Evolutionary conservation across 2,113 vertebrate species (phyloP).

Genomic region (Mus pahari): DNA sequence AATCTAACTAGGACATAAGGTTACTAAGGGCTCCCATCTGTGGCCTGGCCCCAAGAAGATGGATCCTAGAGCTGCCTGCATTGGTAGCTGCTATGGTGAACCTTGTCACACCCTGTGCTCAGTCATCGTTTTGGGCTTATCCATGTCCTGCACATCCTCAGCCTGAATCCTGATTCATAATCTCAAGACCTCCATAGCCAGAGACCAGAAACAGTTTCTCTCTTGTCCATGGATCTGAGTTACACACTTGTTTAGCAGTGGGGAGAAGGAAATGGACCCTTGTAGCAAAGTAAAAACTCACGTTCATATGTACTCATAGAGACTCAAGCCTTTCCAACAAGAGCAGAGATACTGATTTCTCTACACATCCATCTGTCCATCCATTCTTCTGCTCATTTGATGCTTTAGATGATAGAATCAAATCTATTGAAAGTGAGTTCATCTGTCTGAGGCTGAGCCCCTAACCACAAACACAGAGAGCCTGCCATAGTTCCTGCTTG

Average conservation of each 20-base stretch:
- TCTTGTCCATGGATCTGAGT: neutral
- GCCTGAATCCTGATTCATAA: neutral
- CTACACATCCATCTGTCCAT: neutral
- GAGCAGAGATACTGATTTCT: neutral
- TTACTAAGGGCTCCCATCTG: neutral
- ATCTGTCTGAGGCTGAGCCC: neutral
- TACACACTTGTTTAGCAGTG: neutral
- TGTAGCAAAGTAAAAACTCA: neutral
- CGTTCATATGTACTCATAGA: neutral
- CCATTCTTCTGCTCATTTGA: neutral
- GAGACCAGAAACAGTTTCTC: conserved; percentile 6
- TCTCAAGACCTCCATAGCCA: neutral
- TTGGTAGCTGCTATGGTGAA: neutral
- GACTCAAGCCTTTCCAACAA: neutral
- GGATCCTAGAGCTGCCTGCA: neutral
- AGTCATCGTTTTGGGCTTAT: neutral
- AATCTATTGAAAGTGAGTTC: neutral
- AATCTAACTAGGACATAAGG: neutral
- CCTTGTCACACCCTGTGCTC: neutral
- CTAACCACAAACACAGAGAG: neutral
- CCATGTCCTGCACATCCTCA: neutral
- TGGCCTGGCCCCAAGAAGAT: neutral
- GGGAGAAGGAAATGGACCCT: neutral
- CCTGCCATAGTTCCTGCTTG: neutral
- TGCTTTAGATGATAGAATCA: neutral